Evolutionary conservation across 23 tunicate genomes (phyloP).

Genomic region (Halocynthia roretzi): DNA sequence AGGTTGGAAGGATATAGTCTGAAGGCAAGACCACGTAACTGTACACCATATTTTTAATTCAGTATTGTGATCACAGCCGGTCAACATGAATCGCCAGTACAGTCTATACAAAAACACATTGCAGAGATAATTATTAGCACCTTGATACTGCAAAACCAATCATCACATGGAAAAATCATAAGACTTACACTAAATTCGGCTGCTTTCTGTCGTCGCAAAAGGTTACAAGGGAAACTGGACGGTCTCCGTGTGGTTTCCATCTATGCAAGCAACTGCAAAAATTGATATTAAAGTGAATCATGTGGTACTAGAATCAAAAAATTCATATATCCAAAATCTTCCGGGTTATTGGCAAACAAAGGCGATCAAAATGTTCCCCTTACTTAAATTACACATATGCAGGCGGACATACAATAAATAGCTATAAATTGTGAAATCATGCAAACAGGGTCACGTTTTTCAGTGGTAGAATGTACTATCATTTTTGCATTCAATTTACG

Average conservation of each 20-base stretch:
- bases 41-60: slow-evolving; percentile 87
- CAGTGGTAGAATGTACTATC: too few relatives aligned
- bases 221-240: slow-evolving; percentile 50
- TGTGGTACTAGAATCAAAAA: too few relatives aligned
- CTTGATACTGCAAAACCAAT: background rate
- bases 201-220: slow-evolving; percentile 77
- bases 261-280: slow-evolving; percentile 62
- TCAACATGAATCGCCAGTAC: slow-evolving; percentile 80
- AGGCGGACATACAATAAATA: background rate
- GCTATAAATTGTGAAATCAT: background rate
- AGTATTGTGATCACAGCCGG: slow-evolving; percentile 63
- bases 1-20: slow-evolving; percentile 33
- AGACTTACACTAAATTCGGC: slow-evolving; percentile 44
- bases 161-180: background rate
- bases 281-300: background rate
- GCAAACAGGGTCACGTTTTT: too few relatives aligned
- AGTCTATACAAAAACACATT: slow-evolving; percentile 12
- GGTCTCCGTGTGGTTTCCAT: slow-evolving; percentile 80
- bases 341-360: too few relatives aligned
- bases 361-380: background rate
- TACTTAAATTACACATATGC: background rate
- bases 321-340: too few relatives aligned
- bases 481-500: too few relatives aligned
- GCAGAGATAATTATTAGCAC: background rate
- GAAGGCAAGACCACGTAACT: slow-evolving; percentile 75